Evolutionary conservation across 2,888 invertebrate genomes (phyloP).

Genomic region (Drosophila meridionalis): DNA sequence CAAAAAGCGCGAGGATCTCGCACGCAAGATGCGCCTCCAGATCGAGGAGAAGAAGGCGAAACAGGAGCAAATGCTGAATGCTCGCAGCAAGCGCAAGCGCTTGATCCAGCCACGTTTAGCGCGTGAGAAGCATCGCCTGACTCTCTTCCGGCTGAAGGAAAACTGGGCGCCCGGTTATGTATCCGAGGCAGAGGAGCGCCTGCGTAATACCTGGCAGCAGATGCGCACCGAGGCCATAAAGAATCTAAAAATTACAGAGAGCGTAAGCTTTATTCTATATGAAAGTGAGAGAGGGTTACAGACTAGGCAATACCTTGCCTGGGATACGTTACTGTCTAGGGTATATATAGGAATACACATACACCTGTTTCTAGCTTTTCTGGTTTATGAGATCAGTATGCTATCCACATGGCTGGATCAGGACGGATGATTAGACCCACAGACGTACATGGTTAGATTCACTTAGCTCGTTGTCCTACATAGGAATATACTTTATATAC

Average conservation of each 20-base stretch:
- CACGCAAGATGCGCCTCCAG: conserved; percentile 89
- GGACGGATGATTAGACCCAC: too few species aligned
- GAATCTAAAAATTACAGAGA: conserved; percentile 75
- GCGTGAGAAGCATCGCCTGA: conserved; percentile 70
- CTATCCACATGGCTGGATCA: too few species aligned
- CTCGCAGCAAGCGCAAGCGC: conserved; percentile 54
- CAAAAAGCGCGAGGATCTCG: conserved; percentile 91
- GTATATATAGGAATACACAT: background rate
- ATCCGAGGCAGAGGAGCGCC: conserved; percentile 88
- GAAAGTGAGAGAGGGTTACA: background rate
- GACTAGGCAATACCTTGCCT: background rate
- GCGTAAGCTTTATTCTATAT: conserved; percentile 55
- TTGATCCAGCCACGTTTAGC: conserved; percentile 86
- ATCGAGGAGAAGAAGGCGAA: conserved; percentile 81
- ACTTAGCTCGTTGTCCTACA: too few species aligned
- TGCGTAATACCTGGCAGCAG: conserved; percentile 84
- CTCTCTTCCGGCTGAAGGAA: conserved; percentile 64
- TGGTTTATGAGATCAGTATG: too few species aligned
- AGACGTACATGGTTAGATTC: too few species aligned
- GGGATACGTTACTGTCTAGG: background rate
- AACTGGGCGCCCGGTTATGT: conserved; percentile 83
- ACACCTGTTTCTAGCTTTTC: too few species aligned
- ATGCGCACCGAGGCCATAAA: conserved; percentile 75
- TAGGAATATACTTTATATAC: too few species aligned
- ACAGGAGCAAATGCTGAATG: conserved; percentile 68